Percentiles rank a stretch among this genome's conserved stretches.
phyloP scores from a whole-genome alignment of 1,140 invertebrate genomes.

The Coboldia fuscipes region DNA sequence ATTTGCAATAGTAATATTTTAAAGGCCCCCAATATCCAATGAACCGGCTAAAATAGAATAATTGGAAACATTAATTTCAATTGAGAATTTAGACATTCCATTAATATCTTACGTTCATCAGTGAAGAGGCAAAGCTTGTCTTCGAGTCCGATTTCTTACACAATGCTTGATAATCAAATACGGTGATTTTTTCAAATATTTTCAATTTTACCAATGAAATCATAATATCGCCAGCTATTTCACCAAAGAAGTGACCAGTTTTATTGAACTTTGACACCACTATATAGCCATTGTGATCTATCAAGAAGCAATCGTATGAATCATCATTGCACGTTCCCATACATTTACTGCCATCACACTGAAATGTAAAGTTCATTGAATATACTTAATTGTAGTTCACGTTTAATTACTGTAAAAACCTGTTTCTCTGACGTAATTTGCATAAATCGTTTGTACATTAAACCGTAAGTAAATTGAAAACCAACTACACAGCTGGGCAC shows the following conservation, averaged over 20 bases:
- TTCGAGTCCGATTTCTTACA: constrained; percentile 25
- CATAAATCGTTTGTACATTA: constrained; percentile 41
- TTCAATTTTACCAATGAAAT: constrained; percentile 46
- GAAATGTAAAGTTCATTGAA: too few species aligned
- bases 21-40: neutral
- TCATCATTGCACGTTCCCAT: constrained; percentile 30
- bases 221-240: constrained; percentile 58
- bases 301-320: constrained; percentile 55
- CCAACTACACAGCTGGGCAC: constrained; percentile 77
- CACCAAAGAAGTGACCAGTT: constrained; percentile 68
- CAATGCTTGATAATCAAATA: constrained; percentile 73
- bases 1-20: constrained; percentile 3
- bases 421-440: constrained; percentile 34
- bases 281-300: constrained; percentile 81
- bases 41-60: neutral
- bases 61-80: neutral
- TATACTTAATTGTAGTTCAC: too few species aligned
- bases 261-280: constrained; percentile 47
- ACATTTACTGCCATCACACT: constrained; percentile 25
- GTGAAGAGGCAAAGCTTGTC: neutral
- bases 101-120: neutral
- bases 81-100: neutral
- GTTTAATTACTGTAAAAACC: constrained; percentile 8
- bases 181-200: constrained; percentile 50
- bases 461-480: constrained; percentile 50